phyloP scores from a whole-genome alignment of 1,140 invertebrate genomes.

The Saccostrea echinata region DNA sequence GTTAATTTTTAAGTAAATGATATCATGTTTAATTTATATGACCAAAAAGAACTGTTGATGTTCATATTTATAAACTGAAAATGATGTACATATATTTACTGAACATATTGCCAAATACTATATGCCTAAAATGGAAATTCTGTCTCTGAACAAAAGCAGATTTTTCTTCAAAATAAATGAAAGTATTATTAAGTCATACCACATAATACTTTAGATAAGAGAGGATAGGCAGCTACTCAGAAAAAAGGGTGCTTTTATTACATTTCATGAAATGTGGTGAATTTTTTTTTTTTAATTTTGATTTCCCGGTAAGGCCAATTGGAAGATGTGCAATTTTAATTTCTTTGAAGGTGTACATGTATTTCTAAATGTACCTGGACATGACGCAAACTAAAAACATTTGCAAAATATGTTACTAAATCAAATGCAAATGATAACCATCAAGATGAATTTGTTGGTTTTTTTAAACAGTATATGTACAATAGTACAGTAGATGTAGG shows the following conservation, averaged over 20 bases:
- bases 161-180: not conserved
- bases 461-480: not conserved
- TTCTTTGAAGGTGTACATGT: not conserved
- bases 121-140: not conserved
- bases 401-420: not conserved
- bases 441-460: not conserved
- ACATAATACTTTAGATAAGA: not conserved
- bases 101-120: not conserved
- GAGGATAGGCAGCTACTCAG: not conserved
- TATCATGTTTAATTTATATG: not conserved
- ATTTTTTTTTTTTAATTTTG: not conserved
- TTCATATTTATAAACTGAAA: not conserved
- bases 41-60: not conserved
- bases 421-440: not conserved
- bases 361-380: not conserved
- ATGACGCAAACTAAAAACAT: not conserved
- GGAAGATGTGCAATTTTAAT: not conserved
- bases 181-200: not conserved
- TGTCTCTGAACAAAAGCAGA: not conserved
- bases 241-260: not conserved
- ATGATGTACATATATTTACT: not conserved
- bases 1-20: not conserved
- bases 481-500: not conserved
- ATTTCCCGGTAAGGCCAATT: conserved; percentile 10
- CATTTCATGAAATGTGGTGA: not conserved